A percentile compares a stretch with the other conserved stretches of the same genome.
These are phyloP conservation scores for Ryuthela nishihirai DNA, from an alignment of 2,888 invertebrate species.

Conservation along the genomic window DNA sequence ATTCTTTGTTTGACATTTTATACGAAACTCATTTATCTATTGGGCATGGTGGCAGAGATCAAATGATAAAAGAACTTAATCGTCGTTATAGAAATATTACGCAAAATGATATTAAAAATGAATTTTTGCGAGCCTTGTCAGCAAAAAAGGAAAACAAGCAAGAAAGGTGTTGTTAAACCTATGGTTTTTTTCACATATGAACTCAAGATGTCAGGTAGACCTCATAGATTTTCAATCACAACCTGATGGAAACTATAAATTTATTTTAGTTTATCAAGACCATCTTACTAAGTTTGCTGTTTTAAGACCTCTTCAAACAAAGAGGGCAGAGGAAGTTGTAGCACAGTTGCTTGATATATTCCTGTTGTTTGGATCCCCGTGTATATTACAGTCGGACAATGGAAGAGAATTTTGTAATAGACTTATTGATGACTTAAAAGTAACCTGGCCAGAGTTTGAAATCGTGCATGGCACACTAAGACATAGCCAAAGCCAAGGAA, in stretches of 20 bases:
- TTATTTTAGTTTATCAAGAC: constrained; percentile 42
- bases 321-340: constrained; percentile 30
- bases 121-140: constrained; percentile 13
- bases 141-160: constrained; percentile 3
- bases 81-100: constrained; percentile 13
- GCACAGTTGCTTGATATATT: constrained; percentile 29
- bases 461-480: constrained; percentile 16
- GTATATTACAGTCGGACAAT: constrained; percentile 30
- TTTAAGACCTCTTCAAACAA: constrained; percentile 35
- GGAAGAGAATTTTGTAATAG: constrained; percentile 32
- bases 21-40: constrained; percentile 9
- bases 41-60: constrained; percentile 13
- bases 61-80: constrained; percentile 22
- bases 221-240: constrained; percentile 40
- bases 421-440: constrained; percentile 12
- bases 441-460: constrained; percentile 9
- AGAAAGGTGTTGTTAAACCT: constrained; percentile 6
- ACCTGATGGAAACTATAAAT: constrained; percentile 38
- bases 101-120: constrained; percentile 6
- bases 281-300: constrained; percentile 40
- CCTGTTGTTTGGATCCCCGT: constrained; percentile 28
- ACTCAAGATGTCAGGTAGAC: constrained; percentile 34
- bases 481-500: constrained; percentile 11
- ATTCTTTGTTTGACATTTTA: constrained; percentile 9
- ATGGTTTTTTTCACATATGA: constrained; percentile 8